A percentile compares a stretch with the other conserved stretches of the same genome.
Evolutionary conservation across 2,797 vertebrate species (phyloP).

Genomic region (Carduelis carduelis): DNA sequence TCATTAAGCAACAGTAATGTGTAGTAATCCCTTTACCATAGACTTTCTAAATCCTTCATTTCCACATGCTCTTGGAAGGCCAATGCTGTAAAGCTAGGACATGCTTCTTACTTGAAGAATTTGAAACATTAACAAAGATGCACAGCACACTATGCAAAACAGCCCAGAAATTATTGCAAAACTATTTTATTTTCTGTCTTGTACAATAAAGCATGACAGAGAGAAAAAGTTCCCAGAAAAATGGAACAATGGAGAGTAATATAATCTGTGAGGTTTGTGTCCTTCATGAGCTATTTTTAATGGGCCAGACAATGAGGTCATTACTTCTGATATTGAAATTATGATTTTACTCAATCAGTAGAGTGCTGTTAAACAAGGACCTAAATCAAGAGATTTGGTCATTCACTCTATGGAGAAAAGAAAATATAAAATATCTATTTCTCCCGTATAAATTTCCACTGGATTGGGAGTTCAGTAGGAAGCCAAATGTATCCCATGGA

Average conservation of each 20-base stretch:
- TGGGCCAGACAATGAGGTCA: background rate
- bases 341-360: background rate
- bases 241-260: background rate
- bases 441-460: background rate
- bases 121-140: background rate
- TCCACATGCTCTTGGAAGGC: constrained; percentile 14
- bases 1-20: background rate
- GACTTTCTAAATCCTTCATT: constrained; percentile 22
- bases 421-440: background rate
- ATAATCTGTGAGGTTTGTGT: background rate
- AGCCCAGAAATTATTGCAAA: background rate
- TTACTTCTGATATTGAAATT: background rate
- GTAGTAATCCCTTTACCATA: constrained; percentile 5
- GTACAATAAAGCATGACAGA: background rate
- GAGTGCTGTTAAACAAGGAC: background rate
- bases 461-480: background rate
- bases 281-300: constrained; percentile 4
- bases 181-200: background rate
- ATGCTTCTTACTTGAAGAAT: constrained; percentile 14
- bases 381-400: background rate
- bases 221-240: background rate
- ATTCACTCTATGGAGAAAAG: background rate
- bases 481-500: background rate
- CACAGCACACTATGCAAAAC: background rate
- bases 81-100: background rate